Conservation (phyloP, 2,797 vertebrate genomes). For the Peromyscus attwateri region DNA sequence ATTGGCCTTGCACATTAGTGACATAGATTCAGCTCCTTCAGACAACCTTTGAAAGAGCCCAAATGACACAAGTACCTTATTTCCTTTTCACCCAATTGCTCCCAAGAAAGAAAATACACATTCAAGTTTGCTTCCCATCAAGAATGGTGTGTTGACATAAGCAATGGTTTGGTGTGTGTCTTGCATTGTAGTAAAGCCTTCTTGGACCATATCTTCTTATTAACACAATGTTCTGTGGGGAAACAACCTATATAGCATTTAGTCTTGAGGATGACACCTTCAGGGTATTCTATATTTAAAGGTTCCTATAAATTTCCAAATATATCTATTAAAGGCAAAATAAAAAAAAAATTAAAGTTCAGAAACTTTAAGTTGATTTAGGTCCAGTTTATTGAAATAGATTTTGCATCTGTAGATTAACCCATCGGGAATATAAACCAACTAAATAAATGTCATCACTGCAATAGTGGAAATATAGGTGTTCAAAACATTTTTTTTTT, state of each 20-base stretch:
- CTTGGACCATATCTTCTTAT: background rate
- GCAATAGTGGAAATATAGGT: background rate
- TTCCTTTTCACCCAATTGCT: background rate
- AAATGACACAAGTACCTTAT: background rate
- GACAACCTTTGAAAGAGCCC: background rate
- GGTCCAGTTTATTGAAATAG: background rate
- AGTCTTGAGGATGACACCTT: background rate
- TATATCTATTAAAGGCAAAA: background rate
- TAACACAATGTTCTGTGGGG: background rate
- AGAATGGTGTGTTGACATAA: background rate
- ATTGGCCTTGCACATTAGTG: background rate
- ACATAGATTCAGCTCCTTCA: background rate
- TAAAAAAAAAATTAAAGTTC: too few relatives aligned
- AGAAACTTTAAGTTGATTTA: background rate
- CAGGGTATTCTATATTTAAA: background rate
- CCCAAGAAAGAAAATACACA: background rate
- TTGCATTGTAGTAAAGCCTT: background rate
- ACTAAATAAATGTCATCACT: background rate
- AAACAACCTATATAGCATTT: background rate
- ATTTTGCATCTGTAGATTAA: background rate
- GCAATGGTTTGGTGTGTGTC: background rate
- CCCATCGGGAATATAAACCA: background rate
- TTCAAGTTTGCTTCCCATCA: background rate
- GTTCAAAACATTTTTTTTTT: background rate
- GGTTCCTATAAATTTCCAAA: background rate